phyloP scores from a whole-genome alignment of 37 sponge, comb jelly and placozoan genomes.

The Beroe forskalii region DNA sequence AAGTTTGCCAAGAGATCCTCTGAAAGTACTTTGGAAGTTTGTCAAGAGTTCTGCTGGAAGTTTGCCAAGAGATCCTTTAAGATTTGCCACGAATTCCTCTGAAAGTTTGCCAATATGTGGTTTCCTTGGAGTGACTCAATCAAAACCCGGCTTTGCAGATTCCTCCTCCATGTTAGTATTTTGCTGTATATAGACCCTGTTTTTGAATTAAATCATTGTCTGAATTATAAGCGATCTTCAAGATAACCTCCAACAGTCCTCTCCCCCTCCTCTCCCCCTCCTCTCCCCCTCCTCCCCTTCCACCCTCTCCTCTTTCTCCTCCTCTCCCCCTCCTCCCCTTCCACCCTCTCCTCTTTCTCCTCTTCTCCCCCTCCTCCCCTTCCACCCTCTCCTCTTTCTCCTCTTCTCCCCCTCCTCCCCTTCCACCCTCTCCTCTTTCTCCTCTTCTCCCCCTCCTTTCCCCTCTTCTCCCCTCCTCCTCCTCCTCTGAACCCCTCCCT shows the following conservation, averaged over 20 bases:
- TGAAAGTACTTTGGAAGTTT: not conserved
- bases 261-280: not conserved
- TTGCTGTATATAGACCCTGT: no score
- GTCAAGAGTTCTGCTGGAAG: not conserved
- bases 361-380: not conserved
- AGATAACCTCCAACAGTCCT: not conserved
- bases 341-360: not conserved
- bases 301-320: not conserved
- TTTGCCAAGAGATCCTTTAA: not conserved
- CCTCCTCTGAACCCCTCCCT: not conserved
- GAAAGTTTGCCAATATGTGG: slow-evolving; percentile 19
- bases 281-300: no score
- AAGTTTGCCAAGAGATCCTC: no score
- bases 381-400: not conserved
- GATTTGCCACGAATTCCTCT: no score
- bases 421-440: not conserved
- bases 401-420: not conserved
- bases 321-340: not conserved
- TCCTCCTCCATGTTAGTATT: slow-evolving; percentile 70
- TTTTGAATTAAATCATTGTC: no score
- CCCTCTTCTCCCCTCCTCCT: not conserved
- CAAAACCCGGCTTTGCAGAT: slow-evolving; percentile 92
- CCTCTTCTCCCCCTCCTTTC: not conserved
- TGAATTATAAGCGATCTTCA: not conserved
- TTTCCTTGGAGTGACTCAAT: slow-evolving; percentile 82